Evolutionary conservation across 2,888 invertebrate genomes (phyloP), one percentile per base, ranked within the genome.

Genomic region (Hydrotaea diabolus): DNA sequence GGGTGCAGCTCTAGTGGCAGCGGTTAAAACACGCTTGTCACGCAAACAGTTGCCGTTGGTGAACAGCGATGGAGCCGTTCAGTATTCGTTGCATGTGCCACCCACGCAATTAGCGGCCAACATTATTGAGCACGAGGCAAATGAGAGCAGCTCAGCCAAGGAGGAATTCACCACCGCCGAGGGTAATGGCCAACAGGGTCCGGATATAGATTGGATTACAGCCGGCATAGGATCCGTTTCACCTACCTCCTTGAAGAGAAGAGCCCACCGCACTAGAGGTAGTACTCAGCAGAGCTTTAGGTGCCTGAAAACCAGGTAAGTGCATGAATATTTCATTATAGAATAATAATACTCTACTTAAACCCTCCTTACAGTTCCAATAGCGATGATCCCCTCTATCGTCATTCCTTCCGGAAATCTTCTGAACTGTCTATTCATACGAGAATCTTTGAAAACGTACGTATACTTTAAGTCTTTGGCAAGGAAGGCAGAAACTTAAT

Each of bases 191-290:
- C 86, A 87, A 13, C 92, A 93, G 91, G 95, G 95, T 62, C 94
- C 95, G 9, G 97, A 97, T 90, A 93, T 96, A 46, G 96, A 96
- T 77, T 97, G 96, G 96, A 95, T 97, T 76, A 93, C 95, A 80
- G 93, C 94, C 46, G 96, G 95, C 55, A 93, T 93, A 86, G 94
- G 94, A 8, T 94, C 94, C 0, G 93, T 94, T 26, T 94, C 94
- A 2, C 93, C 94, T 0, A 93, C 93, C 62, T 93, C 94, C 0
- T 72, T 92, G 3, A 91, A 91, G 84, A 88, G 91, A 62, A 89
- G 92, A 19, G 87, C 87, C 15, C 88, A 89, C 72, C 86, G 87
- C 36, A 87, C 86, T 59, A 87, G 85, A 62, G 83, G 82, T 26
- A 66, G 49, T 13, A 59, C 85, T 23, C 87, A 87, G 72, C 88